Conservation (phyloP, 2,888 invertebrate species). For the Tridacna gigas region DNA sequence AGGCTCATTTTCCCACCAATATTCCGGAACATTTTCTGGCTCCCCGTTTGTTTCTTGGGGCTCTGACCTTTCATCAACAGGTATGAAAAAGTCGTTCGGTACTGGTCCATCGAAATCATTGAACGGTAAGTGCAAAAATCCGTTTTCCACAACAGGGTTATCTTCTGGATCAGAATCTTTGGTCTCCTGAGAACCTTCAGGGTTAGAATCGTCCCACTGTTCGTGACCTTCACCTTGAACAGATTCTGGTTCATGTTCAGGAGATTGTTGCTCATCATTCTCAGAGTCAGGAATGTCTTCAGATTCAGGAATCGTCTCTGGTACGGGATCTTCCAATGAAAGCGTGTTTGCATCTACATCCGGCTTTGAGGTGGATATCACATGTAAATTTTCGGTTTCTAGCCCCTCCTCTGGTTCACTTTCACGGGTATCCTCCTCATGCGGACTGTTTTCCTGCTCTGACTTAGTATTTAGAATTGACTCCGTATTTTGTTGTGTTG, state of each 20-base stretch:
- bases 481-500: background rate
- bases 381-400: no score
- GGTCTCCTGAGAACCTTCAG: background rate
- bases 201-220: background rate
- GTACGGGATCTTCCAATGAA: background rate
- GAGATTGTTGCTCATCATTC: background rate
- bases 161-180: background rate
- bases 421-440: background rate
- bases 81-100: conserved; percentile 10
- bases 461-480: background rate
- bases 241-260: background rate
- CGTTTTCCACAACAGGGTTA: conserved; percentile 7
- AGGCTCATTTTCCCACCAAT: conserved; percentile 22
- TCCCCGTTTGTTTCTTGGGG: background rate
- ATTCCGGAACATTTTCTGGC: background rate
- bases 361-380: no score
- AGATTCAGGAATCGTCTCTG: background rate
- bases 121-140: conserved; percentile 2
- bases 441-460: background rate
- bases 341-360: background rate
- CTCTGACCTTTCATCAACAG: conserved; percentile 1
- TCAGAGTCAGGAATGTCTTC: background rate
- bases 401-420: background rate
- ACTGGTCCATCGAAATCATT: conserved; percentile 9
- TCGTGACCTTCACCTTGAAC: background rate